Base-by-base conservation (phyloP, 2,113 vertebrate genomes). In the Ramphastos sulfuratus region DNA sequence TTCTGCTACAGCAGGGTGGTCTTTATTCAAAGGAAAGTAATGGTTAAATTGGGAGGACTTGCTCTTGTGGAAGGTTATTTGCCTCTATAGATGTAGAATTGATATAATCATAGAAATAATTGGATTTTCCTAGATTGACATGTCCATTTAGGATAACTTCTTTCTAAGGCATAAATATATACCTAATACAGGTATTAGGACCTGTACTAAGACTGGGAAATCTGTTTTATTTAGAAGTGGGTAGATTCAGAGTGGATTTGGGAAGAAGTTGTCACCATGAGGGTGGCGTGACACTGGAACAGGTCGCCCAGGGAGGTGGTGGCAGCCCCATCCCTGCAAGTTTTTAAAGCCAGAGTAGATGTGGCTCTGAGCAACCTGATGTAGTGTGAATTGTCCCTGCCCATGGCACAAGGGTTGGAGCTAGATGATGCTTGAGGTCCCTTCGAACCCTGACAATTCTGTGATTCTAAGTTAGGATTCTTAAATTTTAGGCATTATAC, bases 401-500 rank as follows among this genome's bases (percentile, higher is more conserved):
- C 44, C 16, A 46, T 46, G 44, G 44, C 44, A 46, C 3, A 8
- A 15, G 44, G 16, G 44, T 46, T 46, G 44, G 44, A 46, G 7
- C 44, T 46, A 46, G 44, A 46, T 46, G 44, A 46, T 46, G 44
- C 44, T 46, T 46, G 16, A 46, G 44, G 44, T 46, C 44, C 44
- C 44, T 18, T 46, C 17, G 4, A 46, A 16, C 44, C 44, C 44
- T 46, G 44, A 18, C 44, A 46, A 18, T 46, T 44, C 44, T 44
- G 15, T 44, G 44, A 44, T 44, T 44, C 44, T 31, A 87, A 92
- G 92, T 96, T 79, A 64, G 2, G 20, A 67, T 77, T 95, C 95
- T 96, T 75, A 61, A 66, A 83, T 95, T 94, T 90, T 54, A 58
- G 56, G 52, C 87, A 50, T 93, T 94, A 82, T 73, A 87, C 55